These are phyloP conservation scores for Nipponia nippon DNA, from an alignment of 2,113 vertebrate species.

Conservation along the genomic window DNA sequence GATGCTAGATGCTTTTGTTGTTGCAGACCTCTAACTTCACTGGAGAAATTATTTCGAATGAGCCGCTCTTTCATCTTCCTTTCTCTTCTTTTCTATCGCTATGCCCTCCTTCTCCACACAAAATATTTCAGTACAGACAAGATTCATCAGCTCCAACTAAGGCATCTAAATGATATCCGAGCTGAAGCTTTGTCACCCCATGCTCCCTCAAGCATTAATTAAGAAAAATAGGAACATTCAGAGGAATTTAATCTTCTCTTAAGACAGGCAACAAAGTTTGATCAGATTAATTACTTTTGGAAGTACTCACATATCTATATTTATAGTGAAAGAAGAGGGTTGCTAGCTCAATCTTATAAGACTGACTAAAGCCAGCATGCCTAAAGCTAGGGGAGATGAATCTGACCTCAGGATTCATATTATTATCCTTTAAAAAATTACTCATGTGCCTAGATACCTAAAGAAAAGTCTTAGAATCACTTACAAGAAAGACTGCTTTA, in stretches of 20 bases:
- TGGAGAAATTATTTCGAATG: neutral
- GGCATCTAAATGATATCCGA: neutral
- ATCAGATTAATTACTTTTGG: neutral
- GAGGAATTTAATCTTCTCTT: neutral
- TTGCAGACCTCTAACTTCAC: neutral
- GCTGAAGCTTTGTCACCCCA: neutral
- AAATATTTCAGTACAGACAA: neutral
- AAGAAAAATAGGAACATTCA: neutral
- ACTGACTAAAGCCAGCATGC: neutral
- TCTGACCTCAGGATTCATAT: neutral
- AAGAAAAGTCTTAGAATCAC: neutral
- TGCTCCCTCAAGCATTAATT: neutral
- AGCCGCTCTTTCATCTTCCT: neutral
- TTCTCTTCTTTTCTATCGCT: neutral
- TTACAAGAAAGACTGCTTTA: neutral
- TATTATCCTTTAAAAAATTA: neutral
- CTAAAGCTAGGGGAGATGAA: neutral
- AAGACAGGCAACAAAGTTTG: neutral
- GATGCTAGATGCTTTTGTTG: neutral
- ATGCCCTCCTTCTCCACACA: neutral
- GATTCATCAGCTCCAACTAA: neutral
- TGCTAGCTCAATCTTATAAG: neutral
- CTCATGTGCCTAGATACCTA: neutral
- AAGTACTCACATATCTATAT: neutral
- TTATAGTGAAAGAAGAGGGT: neutral